These are phyloP conservation scores for Lypha dubia DNA, from an alignment of 2,888 invertebrate species.

Conservation along the genomic window DNA sequence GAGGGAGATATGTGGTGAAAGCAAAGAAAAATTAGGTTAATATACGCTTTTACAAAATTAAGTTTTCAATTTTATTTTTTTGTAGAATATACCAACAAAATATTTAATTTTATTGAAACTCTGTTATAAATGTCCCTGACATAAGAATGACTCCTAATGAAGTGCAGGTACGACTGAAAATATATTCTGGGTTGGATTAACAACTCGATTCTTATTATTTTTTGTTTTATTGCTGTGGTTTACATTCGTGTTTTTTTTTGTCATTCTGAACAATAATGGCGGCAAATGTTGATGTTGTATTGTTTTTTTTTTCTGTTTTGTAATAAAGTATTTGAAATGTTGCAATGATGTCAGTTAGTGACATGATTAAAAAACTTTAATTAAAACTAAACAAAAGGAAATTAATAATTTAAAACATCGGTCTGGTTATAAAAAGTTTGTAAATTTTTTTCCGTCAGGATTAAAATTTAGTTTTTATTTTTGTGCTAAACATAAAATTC, in stretches of 20 bases:
- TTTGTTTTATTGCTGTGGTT: constrained; percentile 23
- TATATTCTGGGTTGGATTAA: neutral
- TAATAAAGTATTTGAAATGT: neutral
- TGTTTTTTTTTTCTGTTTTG: neutral
- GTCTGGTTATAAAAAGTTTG: neutral
- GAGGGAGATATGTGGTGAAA: constrained; percentile 21
- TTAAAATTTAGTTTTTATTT: no score
- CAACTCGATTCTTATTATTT: neutral
- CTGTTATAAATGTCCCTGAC: neutral
- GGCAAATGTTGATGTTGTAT: neutral
- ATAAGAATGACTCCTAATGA: neutral
- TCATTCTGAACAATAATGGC: constrained; percentile 11
- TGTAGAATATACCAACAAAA: constrained; percentile 6
- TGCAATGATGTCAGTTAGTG: constrained; percentile 21
- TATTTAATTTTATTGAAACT: neutral
- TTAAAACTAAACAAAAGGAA: neutral
- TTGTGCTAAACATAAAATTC: no score
- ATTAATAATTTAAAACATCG: neutral
- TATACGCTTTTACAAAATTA: constrained; percentile 28
- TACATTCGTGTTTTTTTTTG: neutral
- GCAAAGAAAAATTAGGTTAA: constrained; percentile 34
- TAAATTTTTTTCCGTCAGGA: no score
- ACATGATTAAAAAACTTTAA: constrained; percentile 31
- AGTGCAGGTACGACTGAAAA: neutral
- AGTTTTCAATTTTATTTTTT: constrained; percentile 19